phyloP scores from a whole-genome alignment of 2,797 vertebrate genomes.

The Iguana delicatissima region DNA sequence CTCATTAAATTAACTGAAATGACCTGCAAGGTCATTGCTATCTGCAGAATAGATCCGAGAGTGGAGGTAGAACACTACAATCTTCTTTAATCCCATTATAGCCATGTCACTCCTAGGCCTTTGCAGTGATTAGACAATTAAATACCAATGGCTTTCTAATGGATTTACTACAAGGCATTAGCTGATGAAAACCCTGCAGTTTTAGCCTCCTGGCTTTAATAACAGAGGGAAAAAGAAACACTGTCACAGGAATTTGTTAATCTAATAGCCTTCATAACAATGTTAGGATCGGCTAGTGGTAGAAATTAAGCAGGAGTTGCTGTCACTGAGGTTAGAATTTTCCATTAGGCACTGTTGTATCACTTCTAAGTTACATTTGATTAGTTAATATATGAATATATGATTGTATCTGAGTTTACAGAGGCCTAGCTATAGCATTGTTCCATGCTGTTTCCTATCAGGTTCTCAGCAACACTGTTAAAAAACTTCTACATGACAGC shows the following conservation, averaged over 20 bases:
- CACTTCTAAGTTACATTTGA: constrained; percentile 27
- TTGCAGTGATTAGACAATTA: constrained; percentile 80
- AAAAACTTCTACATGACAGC: neutral
- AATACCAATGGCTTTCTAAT: constrained; percentile 79
- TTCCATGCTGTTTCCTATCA: neutral
- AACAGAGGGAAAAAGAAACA: constrained; percentile 63
- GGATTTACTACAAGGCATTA: constrained; percentile 79
- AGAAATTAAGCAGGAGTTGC: constrained; percentile 65
- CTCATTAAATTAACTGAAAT: constrained; percentile 66
- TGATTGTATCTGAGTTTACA: neutral
- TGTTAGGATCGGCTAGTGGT: constrained; percentile 43
- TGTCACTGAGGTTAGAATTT: constrained; percentile 34
- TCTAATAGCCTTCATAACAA: constrained; percentile 69
- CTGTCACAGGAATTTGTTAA: constrained; percentile 64
- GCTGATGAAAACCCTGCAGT: constrained; percentile 72
- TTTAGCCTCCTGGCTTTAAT: constrained; percentile 63
- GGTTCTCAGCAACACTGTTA: neutral
- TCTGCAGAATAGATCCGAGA: constrained; percentile 56
- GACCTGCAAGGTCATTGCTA: constrained; percentile 61
- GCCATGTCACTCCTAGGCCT: constrained; percentile 73
- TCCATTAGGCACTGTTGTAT: constrained; percentile 20
- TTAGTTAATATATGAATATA: constrained; percentile 5
- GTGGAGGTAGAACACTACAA: constrained; percentile 50
- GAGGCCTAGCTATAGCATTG: neutral
- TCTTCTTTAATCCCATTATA: constrained; percentile 80